These are phyloP conservation scores for Dufourea novaeangliae DNA, from an alignment of 1,140 invertebrate genomes.

Conservation along the genomic window DNA sequence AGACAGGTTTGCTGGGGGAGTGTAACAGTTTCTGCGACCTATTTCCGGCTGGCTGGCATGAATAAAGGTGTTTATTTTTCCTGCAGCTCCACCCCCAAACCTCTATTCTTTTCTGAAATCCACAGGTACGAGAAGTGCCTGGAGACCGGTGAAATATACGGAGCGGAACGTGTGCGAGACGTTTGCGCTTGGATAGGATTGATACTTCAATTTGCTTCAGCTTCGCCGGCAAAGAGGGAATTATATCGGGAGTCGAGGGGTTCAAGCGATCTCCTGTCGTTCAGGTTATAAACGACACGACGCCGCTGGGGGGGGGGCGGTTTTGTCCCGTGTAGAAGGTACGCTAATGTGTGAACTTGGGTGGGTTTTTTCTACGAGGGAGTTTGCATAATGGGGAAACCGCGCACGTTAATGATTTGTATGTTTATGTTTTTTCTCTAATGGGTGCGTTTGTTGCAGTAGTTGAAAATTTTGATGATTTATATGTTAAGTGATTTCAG, in stretches of 20 bases:
- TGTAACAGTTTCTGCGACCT: conserved; percentile 68
- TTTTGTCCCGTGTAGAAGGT: background rate
- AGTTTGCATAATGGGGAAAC: no score
- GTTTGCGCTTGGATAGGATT: background rate
- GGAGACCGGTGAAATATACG: background rate
- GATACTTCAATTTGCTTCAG: background rate
- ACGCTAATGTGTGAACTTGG: no score
- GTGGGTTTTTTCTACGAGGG: no score
- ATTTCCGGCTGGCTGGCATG: conserved; percentile 60
- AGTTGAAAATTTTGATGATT: no score
- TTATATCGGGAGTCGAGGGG: conserved; percentile 12
- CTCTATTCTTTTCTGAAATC: conserved; percentile 29
- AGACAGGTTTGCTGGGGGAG: conserved; percentile 7
- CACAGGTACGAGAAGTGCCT: background rate
- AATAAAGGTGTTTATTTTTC: conserved; percentile 64
- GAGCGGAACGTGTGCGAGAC: background rate
- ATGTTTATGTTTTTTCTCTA: no score
- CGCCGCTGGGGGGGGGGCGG: conserved; percentile 6
- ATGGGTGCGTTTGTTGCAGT: no score
- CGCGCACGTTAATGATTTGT: no score
- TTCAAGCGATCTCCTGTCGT: conserved; percentile 10
- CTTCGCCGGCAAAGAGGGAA: background rate
- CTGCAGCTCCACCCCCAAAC: background rate
- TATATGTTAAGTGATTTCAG: no score
- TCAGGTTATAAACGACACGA: background rate